A percentile compares a stretch with the other conserved stretches of the same genome.
phyloP scores from a whole-genome alignment of 2,888 invertebrate species.

The Teleogryllus oceanicus region DNA sequence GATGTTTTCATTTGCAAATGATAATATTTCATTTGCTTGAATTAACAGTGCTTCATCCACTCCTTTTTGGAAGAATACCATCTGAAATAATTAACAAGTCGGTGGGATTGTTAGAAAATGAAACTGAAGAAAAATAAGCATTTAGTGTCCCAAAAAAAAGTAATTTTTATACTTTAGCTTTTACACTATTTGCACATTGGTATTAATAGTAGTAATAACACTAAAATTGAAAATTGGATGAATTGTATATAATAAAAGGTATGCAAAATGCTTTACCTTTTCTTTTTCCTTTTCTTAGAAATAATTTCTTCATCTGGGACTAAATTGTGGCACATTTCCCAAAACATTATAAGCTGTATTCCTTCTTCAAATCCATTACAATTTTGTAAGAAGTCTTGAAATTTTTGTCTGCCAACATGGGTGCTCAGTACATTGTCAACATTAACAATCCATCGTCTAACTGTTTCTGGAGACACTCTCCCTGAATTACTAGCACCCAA shows the following conservation, averaged over 20 bases:
- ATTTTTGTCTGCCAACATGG: background rate
- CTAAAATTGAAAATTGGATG: too few relatives aligned
- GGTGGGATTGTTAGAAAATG: too few relatives aligned
- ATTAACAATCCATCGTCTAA: background rate
- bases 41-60: too few relatives aligned
- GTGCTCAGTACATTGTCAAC: background rate
- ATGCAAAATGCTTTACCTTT: background rate
- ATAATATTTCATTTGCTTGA: background rate
- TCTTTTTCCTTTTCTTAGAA: background rate
- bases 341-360: background rate
- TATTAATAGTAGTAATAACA: too few relatives aligned
- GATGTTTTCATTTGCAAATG: background rate
- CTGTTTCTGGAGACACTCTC: background rate
- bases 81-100: too few relatives aligned
- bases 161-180: too few relatives aligned
- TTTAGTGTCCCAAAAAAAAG: too few relatives aligned
- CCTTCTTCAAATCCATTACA: background rate
- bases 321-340: background rate
- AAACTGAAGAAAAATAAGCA: too few relatives aligned
- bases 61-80: too few relatives aligned
- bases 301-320: background rate
- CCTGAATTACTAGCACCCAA: background rate
- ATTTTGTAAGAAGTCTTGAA: background rate
- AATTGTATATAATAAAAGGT: too few relatives aligned
- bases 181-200: too few relatives aligned